phyloP scores from a whole-genome alignment of 2,888 invertebrate genomes.

The Nephrocerus scutellatus region DNA sequence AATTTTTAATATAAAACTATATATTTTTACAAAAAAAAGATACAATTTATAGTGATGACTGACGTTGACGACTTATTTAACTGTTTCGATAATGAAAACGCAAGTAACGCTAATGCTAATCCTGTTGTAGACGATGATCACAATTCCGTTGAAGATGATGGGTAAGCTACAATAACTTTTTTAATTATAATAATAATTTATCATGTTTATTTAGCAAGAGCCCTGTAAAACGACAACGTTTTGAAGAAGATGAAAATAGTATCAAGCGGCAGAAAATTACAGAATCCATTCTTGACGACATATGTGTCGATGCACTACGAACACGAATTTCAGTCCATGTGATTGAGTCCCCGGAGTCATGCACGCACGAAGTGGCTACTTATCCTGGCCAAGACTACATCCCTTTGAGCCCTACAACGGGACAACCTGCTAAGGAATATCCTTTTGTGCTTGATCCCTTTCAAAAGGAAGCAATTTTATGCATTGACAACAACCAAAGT shows the following conservation, averaged over 20 bases:
- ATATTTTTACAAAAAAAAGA: too few relatives aligned
- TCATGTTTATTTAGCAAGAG: slow-evolving; percentile 9
- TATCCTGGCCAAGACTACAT: slow-evolving; percentile 80
- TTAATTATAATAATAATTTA: not conserved
- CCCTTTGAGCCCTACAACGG: slow-evolving; percentile 52
- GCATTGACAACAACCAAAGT: slow-evolving; percentile 96
- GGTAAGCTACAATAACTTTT: not conserved
- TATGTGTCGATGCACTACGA: slow-evolving; percentile 65
- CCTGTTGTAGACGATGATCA: slow-evolving; percentile 16
- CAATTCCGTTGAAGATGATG: not conserved
- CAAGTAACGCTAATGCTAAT: slow-evolving; percentile 15
- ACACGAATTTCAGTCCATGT: slow-evolving; percentile 82
- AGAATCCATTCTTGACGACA: slow-evolving; percentile 40
- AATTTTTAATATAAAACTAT: too few relatives aligned
- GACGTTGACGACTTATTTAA: slow-evolving; percentile 46
- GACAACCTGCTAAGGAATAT: slow-evolving; percentile 84
- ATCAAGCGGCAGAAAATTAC: slow-evolving; percentile 28
- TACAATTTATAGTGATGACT: too few relatives aligned
- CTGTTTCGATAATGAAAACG: slow-evolving; percentile 40
- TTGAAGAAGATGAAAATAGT: slow-evolving; percentile 7
- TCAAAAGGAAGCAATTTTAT: slow-evolving; percentile 92
- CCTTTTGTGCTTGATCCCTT: slow-evolving; percentile 95
- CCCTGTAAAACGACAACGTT: slow-evolving; percentile 18
- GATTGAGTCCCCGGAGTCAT: slow-evolving; percentile 84
- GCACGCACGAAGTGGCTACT: slow-evolving; percentile 92